Conservation (phyloP, 2,113 vertebrate genomes). For the Ancistrus triradiatus region DNA sequence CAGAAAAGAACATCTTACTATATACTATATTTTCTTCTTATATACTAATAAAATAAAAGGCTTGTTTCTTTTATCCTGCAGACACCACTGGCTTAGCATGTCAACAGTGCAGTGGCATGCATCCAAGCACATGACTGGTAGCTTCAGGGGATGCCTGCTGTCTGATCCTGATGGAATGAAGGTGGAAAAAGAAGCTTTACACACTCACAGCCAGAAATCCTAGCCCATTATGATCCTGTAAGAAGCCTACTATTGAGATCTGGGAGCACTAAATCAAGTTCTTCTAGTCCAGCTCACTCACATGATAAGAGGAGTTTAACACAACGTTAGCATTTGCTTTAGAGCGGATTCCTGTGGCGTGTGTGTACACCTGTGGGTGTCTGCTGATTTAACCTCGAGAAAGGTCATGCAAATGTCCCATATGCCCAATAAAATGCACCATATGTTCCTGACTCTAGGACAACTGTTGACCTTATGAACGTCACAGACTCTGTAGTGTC, state of each 20-base stretch:
- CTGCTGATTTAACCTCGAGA: constrained; percentile 10
- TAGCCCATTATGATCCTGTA: constrained; percentile 67
- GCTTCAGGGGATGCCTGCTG: constrained; percentile 39
- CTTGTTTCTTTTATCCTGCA: constrained; percentile 34
- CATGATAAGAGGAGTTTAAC: constrained; percentile 55
- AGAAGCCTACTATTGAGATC: constrained; percentile 55
- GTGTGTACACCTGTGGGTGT: constrained; percentile 5
- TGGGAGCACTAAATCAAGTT: constrained; percentile 49
- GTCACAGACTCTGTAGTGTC: too few relatives aligned
- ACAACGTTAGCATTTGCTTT: constrained; percentile 15
- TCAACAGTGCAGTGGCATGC: constrained; percentile 32
- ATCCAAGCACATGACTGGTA: constrained; percentile 34
- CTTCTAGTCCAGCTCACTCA: constrained; percentile 50
- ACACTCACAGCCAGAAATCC: constrained; percentile 47
- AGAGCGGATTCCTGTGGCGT: constrained; percentile 3
- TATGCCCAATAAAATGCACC: too few relatives aligned
- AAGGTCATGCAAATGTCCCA: background rate
- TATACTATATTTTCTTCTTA: background rate
- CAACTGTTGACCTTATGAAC: too few relatives aligned
- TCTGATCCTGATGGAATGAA: constrained; percentile 51
- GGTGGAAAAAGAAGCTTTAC: constrained; percentile 48
- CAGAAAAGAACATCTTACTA: background rate
- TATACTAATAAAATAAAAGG: background rate
- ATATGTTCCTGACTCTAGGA: too few relatives aligned
- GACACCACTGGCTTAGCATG: constrained; percentile 48